phyloP scores from a whole-genome alignment of 35 echinoderm and acorn worm genomes.

The Antedon bifida region DNA sequence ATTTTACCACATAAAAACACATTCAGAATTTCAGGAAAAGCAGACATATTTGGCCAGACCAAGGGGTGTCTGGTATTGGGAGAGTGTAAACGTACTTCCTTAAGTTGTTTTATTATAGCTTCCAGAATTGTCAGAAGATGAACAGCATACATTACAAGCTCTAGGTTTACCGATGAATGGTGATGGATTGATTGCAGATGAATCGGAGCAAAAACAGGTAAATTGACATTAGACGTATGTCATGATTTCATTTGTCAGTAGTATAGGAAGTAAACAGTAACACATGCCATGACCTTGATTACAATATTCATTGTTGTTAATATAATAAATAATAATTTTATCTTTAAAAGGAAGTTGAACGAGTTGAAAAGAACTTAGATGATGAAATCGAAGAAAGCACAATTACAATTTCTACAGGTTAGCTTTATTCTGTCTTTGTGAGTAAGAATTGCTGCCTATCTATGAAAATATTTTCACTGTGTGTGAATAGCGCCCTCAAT shows the following conservation, averaged over 20 bases:
- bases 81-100: too few relatives aligned
- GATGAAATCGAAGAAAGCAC: neutral
- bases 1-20: too few relatives aligned
- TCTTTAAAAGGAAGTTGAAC: neutral
- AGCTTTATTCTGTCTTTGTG: neutral
- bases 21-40: too few relatives aligned
- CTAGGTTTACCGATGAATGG: neutral
- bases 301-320: too few relatives aligned
- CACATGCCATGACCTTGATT: too few relatives aligned
- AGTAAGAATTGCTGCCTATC: too few relatives aligned
- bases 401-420: neutral
- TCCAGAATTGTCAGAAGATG: neutral
- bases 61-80: too few relatives aligned
- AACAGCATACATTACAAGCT: neutral
- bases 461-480: too few relatives aligned
- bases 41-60: too few relatives aligned
- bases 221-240: neutral
- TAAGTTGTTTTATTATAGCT: neutral
- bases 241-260: too few relatives aligned
- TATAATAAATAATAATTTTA: neutral
- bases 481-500: too few relatives aligned
- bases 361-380: neutral
- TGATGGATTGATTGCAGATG: neutral
- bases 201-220: neutral
- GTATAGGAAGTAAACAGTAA: too few relatives aligned